Evolutionary conservation across 2,113 vertebrate genomes (phyloP), one percentile per base, ranked within the genome.

Genomic region (Prolemur simus): DNA sequence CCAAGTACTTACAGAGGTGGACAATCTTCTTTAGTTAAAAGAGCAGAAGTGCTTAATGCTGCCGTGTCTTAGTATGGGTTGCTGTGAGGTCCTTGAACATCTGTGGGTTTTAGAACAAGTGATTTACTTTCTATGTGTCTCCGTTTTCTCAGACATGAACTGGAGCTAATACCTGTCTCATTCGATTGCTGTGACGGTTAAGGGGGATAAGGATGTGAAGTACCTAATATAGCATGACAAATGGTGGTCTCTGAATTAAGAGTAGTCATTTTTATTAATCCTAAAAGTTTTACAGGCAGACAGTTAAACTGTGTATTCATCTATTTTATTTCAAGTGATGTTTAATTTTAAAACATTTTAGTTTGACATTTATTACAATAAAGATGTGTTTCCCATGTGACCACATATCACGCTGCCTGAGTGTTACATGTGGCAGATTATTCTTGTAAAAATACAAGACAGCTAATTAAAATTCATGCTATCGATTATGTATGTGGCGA

Each of bases 381-480:
- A 49, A 78, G 17, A 1, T 0, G 1, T 42, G 32, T 52, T 71
- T 89, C 9, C 63, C 42, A 17, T 23, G 17, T 80, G 86, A 82
- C n/a, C 37, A 6, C 21, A 42, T 49, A 54, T 64, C 71, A 29
- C 49, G 68, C 81, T 13, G 64, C 86, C 81, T 88, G 52, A 98
- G 64, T 97, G 91, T 90, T 94, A 34, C 17, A 47, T 37, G 1
- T 14, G 97, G 96, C 96, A 92, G 95, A 97, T 96, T 87, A n/a
- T 82, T 94, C 76, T 94, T 94, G 42, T 96, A 94, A 95, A 88
- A 95, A 96, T 93, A 89, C 82, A 71, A 45, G 86, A 81, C 83
- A 84, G 94, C 66, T 96, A 74, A 89, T 91, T 98, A 97, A 97
- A 97, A 98, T 94, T 68, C 68, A 68, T 89, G 14, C 54, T 83